These are phyloP conservation scores for Spermophilus dauricus DNA, from an alignment of 2,113 vertebrate species.

Conservation along the genomic window DNA sequence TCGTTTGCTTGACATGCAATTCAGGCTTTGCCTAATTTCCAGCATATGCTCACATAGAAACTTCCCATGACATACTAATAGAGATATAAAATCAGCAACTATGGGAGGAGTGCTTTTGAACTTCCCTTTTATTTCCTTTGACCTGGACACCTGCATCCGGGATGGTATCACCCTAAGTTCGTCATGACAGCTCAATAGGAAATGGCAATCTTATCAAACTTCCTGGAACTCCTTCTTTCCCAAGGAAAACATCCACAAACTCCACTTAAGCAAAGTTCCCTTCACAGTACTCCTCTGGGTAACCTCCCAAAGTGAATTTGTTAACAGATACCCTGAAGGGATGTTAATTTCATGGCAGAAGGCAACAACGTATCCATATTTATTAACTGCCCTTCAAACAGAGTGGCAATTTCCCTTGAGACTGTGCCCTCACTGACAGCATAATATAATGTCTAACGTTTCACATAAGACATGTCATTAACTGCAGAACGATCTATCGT, in stretches of 20 bases:
- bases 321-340: conserved; percentile 60
- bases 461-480: conserved; percentile 73
- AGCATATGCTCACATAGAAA: conserved; percentile 45
- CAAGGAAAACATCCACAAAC: conserved; percentile 84
- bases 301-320: conserved; percentile 66
- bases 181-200: conserved; percentile 89
- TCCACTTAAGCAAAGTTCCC: conserved; percentile 79
- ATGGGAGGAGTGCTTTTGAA: conserved; percentile 87
- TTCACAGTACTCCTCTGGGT: conserved; percentile 16
- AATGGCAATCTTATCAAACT: conserved; percentile 86
- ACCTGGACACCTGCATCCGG: conserved; percentile 92
- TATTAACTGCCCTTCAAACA: conserved; percentile 47
- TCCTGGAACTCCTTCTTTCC: conserved; percentile 83
- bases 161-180: conserved; percentile 87
- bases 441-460: conserved; percentile 35
- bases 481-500: conserved; percentile 77
- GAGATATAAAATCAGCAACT: conserved; percentile 71
- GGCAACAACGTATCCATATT: conserved; percentile 6
- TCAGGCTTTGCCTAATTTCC: conserved; percentile 74
- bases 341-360: conserved; percentile 71
- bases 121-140: conserved; percentile 86
- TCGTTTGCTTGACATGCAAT: not conserved
- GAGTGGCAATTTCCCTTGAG: conserved; percentile 63
- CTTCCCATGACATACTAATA: conserved; percentile 83
- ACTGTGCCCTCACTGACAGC: conserved; percentile 19